These are phyloP conservation scores for Pluvianellus socialis DNA, from an alignment of 2,113 vertebrate species.

Conservation along the genomic window DNA sequence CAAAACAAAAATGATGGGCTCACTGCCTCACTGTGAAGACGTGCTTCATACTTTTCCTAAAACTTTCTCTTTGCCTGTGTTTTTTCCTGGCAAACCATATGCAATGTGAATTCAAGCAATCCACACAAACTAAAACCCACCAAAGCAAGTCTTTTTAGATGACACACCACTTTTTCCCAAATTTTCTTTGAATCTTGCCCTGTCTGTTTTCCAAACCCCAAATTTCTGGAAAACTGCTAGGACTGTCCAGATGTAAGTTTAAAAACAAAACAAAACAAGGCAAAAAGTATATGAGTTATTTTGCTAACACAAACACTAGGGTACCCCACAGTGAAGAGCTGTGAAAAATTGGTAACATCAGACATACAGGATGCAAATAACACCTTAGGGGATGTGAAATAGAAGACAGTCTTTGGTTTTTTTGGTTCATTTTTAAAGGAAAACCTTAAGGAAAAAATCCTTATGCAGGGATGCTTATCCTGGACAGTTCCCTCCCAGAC, in stretches of 20 bases:
- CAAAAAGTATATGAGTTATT: neutral
- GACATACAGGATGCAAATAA: rapidly evolving
- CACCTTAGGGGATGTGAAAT: neutral
- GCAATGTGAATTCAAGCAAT: neutral
- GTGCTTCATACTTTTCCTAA: neutral
- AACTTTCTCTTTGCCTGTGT: neutral
- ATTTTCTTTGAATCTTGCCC: neutral
- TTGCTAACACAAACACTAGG: neutral
- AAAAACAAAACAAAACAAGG: neutral
- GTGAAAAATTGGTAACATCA: neutral
- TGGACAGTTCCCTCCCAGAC: neutral
- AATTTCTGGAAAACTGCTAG: neutral
- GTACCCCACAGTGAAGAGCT: neutral
- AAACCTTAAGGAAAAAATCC: neutral
- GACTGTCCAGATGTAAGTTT: neutral
- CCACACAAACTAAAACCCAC: neutral
- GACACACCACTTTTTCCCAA: rapidly evolving
- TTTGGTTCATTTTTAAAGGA: neutral
- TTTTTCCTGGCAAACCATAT: neutral
- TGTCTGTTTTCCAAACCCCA: neutral
- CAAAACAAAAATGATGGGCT: neutral
- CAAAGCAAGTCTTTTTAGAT: neutral
- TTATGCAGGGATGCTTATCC: neutral
- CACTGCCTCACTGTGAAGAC: neutral
- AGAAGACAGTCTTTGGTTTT: neutral